Evolutionary conservation across 53 echinoderm and acorn worm species (phyloP), one percentile per base, ranked within the genome.

Genomic region (Arbacia lixula): DNA sequence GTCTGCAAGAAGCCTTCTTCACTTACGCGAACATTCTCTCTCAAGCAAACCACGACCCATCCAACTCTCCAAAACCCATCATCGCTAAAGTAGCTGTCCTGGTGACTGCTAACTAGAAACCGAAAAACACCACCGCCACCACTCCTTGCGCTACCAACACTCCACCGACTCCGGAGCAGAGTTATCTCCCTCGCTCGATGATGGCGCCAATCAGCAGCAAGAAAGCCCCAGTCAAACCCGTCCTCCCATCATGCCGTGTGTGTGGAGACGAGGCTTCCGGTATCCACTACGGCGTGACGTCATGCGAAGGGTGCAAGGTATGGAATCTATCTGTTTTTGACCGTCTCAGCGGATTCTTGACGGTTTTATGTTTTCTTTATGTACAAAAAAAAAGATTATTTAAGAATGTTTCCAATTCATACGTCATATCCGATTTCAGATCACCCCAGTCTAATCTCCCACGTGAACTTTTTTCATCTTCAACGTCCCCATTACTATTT

Each of bases 291-390:
- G 98, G 98, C 16, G 94, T 98, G 14, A 91, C 93, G 26, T 98
- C 98, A 1, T 98, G 98, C 63, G 98, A 98, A 84, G 98, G 98
- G n/a, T 98, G 97, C 83, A 98, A 98, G 89, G 95, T 95, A 84
- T 87, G 86, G 84, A n/a, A n/a, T n/a, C n/a, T n/a, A n/a, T n/a
- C n/a, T n/a, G n/a, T n/a, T n/a, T n/a, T n/a, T n/a, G n/a, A n/a
- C n/a, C n/a, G n/a, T n/a, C n/a, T n/a, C n/a, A n/a, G n/a, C n/a
- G n/a, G n/a, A n/a, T n/a, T n/a, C n/a, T n/a, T n/a, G n/a, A n/a
- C n/a, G n/a, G n/a, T n/a, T n/a, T n/a, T n/a, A n/a, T n/a, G n/a
- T n/a, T n/a, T n/a, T n/a, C n/a, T n/a, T n/a, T n/a, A n/a, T n/a
- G n/a, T n/a, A n/a, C n/a, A n/a, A n/a, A n/a, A n/a, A n/a, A n/a